A percentile compares a stretch with the other conserved stretches of the same genome.
Evolutionary conservation across 2,888 invertebrate species (phyloP).

Genomic region (Thereva unica): DNA sequence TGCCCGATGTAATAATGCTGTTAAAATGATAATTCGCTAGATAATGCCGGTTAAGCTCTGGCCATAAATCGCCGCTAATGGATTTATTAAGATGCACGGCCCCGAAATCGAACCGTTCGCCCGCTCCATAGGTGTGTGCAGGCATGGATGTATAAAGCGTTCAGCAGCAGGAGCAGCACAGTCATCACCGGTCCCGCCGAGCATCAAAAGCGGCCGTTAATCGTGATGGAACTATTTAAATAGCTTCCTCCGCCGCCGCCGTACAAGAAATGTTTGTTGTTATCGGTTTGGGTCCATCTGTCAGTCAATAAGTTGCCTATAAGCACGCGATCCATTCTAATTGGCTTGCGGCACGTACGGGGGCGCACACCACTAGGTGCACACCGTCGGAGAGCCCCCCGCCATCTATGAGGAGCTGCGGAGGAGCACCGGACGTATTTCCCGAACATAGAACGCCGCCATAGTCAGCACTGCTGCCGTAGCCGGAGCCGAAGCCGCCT

Average conservation of each 20-base stretch:
- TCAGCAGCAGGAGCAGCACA: constrained; percentile 1
- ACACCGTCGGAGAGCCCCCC: not conserved
- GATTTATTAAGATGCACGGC: constrained; percentile 31
- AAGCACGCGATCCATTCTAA: constrained; percentile 30
- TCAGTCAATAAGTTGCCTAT: constrained; percentile 27
- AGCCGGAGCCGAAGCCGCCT: not conserved
- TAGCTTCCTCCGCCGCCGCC: constrained; percentile 18
- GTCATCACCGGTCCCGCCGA: not conserved
- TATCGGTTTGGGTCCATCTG: constrained; percentile 20
- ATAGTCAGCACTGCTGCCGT: no score
- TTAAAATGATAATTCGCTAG: constrained; percentile 16
- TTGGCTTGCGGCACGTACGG: constrained; percentile 24
- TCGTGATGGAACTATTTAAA: constrained; percentile 31
- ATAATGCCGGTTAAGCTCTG: constrained; percentile 9
- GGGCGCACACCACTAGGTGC: not conserved
- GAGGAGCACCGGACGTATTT: no score
- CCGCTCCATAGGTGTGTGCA: not conserved
- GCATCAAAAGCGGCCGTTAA: constrained; percentile 4
- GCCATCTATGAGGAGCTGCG: not conserved
- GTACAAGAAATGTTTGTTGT: constrained; percentile 24
- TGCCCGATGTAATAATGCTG: constrained; percentile 14
- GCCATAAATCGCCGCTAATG: constrained; percentile 26
- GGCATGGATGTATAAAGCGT: not conserved
- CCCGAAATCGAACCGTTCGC: constrained; percentile 1
- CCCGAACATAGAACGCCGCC: no score